Percentiles rank a stretch among this genome's conserved stretches.
phyloP scores from a whole-genome alignment of 2,797 vertebrate species.

The Sebastes alutus region DNA sequence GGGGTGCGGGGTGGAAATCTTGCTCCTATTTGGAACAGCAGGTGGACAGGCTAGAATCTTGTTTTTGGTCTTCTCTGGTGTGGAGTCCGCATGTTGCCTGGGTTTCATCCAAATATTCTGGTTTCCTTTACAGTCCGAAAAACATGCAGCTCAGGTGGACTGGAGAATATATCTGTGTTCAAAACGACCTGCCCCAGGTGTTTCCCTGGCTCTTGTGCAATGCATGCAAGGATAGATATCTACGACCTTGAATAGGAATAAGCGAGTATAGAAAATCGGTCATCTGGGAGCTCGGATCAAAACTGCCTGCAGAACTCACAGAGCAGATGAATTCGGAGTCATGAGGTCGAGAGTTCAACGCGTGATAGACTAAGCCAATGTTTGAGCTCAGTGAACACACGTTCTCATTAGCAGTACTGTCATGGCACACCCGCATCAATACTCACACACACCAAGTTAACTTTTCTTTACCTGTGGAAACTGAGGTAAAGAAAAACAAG shows the following conservation, averaged over 20 bases:
- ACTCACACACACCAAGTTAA: not conserved
- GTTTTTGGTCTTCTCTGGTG: not conserved
- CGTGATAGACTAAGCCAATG: not conserved
- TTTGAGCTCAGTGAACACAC: not conserved
- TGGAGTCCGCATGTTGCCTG: not conserved
- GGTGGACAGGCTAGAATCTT: slow-evolving; percentile 12
- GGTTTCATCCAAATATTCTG: slow-evolving; percentile 6
- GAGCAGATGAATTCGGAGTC: not conserved
- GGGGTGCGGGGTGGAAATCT: slow-evolving; percentile 17
- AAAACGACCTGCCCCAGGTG: not conserved
- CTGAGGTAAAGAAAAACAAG: slow-evolving; percentile 15
- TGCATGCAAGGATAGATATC: not conserved
- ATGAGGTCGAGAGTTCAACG: not conserved
- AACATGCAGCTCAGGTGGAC: not conserved
- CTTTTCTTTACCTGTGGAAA: slow-evolving; percentile 29
- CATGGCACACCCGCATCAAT: not conserved
- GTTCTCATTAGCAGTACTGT: not conserved
- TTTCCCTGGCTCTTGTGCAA: not conserved
- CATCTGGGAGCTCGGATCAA: not conserved
- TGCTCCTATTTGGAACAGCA: slow-evolving; percentile 37
- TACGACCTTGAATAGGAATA: not conserved
- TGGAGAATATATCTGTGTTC: not conserved
- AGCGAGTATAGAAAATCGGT: not conserved
- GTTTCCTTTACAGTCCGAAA: not conserved
- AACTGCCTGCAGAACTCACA: not conserved